Conservation (phyloP, 2,797 vertebrate genomes). For the Silurus lanzhouensis region DNA sequence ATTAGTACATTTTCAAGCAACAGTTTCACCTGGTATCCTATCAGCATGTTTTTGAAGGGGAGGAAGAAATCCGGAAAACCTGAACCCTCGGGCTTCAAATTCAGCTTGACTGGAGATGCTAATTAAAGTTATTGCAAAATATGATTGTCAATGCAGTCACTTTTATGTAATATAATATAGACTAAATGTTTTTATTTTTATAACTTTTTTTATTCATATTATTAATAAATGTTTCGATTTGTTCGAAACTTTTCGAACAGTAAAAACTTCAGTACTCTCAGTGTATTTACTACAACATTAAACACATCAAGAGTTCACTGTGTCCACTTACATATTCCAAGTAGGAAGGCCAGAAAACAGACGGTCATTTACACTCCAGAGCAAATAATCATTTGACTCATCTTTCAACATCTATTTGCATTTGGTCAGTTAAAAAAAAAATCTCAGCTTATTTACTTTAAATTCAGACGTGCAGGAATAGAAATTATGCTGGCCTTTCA, state of each 20-base stretch:
- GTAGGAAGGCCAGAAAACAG: constrained; percentile 2
- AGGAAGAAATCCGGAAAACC: no score
- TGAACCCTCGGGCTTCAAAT: no score
- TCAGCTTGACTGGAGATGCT: no score
- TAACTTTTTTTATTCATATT: not conserved
- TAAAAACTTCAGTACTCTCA: not conserved
- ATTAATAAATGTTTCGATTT: not conserved
- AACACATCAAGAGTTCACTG: not conserved
- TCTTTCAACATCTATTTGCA: constrained; percentile 21
- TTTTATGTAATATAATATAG: no score
- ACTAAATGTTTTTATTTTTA: no score
- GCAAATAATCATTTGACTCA: constrained; percentile 1
- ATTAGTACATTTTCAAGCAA: no score
- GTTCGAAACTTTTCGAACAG: no score
- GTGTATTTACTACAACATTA: not conserved
- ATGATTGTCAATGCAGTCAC: no score
- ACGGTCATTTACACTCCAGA: constrained; percentile 8
- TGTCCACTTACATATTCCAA: not conserved
- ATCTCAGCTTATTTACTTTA: not conserved
- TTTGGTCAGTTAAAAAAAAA: not conserved
- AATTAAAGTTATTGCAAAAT: no score
- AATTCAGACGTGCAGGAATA: not conserved
- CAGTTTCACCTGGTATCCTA: no score
- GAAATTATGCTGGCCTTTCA: not conserved
- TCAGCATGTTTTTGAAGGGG: no score